Evolutionary conservation across 2,797 vertebrate species (phyloP).

Genomic region (Calcarius lapponicus): DNA sequence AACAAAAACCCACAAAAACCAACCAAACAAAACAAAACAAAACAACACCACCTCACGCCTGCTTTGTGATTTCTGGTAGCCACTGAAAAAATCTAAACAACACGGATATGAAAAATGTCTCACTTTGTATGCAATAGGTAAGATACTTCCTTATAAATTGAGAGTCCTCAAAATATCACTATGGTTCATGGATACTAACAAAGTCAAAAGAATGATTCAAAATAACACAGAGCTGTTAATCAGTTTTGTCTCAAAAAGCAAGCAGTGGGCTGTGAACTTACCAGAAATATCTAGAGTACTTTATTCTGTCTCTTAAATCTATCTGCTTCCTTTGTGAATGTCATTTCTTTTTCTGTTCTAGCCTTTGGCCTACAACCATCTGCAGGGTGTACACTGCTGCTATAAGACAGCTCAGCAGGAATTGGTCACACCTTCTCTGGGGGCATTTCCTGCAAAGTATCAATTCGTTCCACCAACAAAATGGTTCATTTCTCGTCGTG

Average conservation of each 20-base stretch:
- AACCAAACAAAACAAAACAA: too few species aligned
- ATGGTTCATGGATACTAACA: background rate
- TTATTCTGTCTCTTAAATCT: background rate
- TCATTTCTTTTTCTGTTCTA: constrained; percentile 27
- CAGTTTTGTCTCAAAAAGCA: background rate
- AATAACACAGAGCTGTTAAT: background rate
- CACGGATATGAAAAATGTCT: background rate
- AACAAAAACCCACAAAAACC: background rate
- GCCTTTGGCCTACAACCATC: constrained; percentile 54
- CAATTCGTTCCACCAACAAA: constrained; percentile 63
- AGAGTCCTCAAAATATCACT: background rate
- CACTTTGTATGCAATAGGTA: background rate
- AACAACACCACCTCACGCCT: background rate
- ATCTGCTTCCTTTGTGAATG: background rate
- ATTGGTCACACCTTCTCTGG: constrained; percentile 44
- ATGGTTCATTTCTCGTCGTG: constrained; percentile 45
- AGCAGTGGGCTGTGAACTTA: background rate
- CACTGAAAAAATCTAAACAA: background rate
- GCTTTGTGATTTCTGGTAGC: background rate
- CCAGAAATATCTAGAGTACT: background rate
- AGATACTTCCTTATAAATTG: background rate
- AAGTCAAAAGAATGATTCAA: background rate
- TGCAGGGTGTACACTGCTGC: background rate
- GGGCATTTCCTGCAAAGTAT: constrained; percentile 47
- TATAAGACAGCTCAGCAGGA: constrained; percentile 53